These are phyloP conservation scores for Anguilla japonica DNA, from an alignment of 2,113 vertebrate genomes.

Conservation along the genomic window DNA sequence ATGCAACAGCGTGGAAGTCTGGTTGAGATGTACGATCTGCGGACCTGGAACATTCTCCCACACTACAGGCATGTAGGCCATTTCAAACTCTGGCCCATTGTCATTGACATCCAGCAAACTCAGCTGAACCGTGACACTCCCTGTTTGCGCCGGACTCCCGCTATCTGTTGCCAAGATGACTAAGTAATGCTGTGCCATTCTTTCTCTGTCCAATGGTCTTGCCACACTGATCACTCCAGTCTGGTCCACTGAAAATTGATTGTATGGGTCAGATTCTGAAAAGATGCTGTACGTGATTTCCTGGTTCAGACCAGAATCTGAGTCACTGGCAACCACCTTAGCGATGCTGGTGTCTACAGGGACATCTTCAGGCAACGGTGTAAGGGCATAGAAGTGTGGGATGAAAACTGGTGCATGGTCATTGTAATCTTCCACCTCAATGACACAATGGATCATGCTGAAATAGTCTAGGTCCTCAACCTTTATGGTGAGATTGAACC, in stretches of 20 bases:
- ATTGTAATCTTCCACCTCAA: constrained; percentile 85
- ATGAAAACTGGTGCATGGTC: constrained; percentile 83
- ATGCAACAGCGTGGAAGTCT: constrained; percentile 73
- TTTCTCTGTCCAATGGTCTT: constrained; percentile 74
- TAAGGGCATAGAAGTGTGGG: constrained; percentile 71
- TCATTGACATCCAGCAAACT: constrained; percentile 83
- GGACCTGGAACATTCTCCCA: constrained; percentile 78
- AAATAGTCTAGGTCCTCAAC: constrained; percentile 84
- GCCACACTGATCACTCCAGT: constrained; percentile 73
- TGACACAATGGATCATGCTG: constrained; percentile 74
- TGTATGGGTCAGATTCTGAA: constrained; percentile 74
- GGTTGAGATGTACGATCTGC: constrained; percentile 75
- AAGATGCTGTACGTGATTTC: constrained; percentile 77
- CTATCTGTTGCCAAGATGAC: constrained; percentile 79
- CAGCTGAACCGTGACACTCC: constrained; percentile 76
- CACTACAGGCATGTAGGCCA: constrained; percentile 74
- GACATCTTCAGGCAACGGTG: constrained; percentile 74
- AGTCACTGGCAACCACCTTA: constrained; percentile 77
- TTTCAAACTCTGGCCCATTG: constrained; percentile 83
- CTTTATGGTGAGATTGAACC: constrained; percentile 82
- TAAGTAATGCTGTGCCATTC: constrained; percentile 67
- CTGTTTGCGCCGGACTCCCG: constrained; percentile 71
- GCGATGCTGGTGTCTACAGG: constrained; percentile 75
- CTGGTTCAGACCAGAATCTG: constrained; percentile 79
- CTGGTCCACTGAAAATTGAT: constrained; percentile 75